These are phyloP conservation scores for Drosophila lowei DNA, from an alignment of 1,140 invertebrate genomes.

Conservation along the genomic window DNA sequence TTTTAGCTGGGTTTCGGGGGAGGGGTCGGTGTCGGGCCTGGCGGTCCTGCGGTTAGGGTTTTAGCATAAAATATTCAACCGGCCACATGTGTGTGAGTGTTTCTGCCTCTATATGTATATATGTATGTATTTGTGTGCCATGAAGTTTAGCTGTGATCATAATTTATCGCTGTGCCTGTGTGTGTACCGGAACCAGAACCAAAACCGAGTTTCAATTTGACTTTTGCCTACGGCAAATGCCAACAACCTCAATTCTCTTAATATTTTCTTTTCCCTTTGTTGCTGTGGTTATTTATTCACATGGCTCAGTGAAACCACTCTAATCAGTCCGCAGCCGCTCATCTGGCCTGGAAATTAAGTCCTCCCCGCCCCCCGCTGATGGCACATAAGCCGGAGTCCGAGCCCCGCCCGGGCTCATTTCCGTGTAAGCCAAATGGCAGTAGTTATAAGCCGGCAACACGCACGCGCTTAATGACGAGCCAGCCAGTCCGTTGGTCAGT, in stretches of 20 bases:
- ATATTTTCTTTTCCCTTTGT: constrained; percentile 46
- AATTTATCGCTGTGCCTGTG: constrained; percentile 63
- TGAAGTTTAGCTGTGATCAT: constrained; percentile 74
- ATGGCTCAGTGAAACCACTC: constrained; percentile 68
- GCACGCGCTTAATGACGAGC: constrained; percentile 61
- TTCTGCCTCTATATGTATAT: not conserved
- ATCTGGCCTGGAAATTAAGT: constrained; percentile 62
- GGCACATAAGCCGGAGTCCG: constrained; percentile 24
- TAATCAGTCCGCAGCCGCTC: constrained; percentile 65
- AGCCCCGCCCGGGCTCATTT: constrained; percentile 18
- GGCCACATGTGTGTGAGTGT: constrained; percentile 58
- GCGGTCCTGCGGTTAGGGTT: constrained; percentile 71
- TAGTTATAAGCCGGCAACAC: constrained; percentile 70
- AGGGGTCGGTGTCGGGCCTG: not conserved
- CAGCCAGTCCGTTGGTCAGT: constrained; percentile 29
- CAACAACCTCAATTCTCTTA: constrained; percentile 49
- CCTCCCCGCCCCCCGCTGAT: not conserved
- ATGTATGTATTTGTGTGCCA: constrained; percentile 19
- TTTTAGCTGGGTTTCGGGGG: constrained; percentile 58
- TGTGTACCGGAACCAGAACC: constrained; percentile 10
- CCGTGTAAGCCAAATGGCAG: constrained; percentile 49
- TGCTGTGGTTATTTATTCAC: constrained; percentile 75
- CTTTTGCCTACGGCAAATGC: constrained; percentile 44
- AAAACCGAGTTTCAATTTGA: constrained; percentile 66
- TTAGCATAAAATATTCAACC: constrained; percentile 79